Base-by-base conservation (phyloP, 2,113 vertebrate species). In the Rostratula benghalensis region DNA sequence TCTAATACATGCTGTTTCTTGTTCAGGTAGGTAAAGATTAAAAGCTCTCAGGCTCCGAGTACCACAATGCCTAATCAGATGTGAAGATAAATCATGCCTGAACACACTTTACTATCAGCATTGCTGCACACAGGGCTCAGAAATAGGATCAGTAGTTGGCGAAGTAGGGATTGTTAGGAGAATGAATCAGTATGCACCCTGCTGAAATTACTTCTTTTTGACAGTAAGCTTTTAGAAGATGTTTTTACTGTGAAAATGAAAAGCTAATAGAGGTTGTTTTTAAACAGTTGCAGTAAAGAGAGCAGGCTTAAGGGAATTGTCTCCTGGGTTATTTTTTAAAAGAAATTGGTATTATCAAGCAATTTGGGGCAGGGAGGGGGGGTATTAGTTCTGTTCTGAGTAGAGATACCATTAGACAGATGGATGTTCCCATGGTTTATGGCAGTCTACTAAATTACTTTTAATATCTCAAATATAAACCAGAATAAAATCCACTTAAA, bases 381-480 rank as follows among this genome's bases (percentile, higher is more conserved):
- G 3, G 17, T 5, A 4, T 18, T 54, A 54, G 16, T 18, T 30
- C 53, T 83, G 31, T 45, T 84, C 60, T 86, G 60, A 77, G 25
- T 46, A 73, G 31, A 90, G 45, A 84, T 69, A 45, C 20, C 28
- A 75, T 86, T 73, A 76, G 37, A 64, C 45, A 96, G 89, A 94
- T 82, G 84, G 81, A 48, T 83, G 19, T 83, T 89, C 35, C 68
- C 57, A 41, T 41, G 43, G 35, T 91, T 94, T 83, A 83, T 69
- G 48, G 60, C 27, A 79, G 28, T 73, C 65, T 74, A 71, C 61
- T 83, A 79, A 89, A 84, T 87, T 92, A 83, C 53, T 94, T 91
- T 54, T 82, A 90, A 65, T 90, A 73, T 83, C 73, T 95, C 64
- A 57, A 94, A 82, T 73, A 76, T 73, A 88, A 97, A 93, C 41